phyloP scores from a whole-genome alignment of 2,888 invertebrate genomes.

The Stenodema calcarata region DNA sequence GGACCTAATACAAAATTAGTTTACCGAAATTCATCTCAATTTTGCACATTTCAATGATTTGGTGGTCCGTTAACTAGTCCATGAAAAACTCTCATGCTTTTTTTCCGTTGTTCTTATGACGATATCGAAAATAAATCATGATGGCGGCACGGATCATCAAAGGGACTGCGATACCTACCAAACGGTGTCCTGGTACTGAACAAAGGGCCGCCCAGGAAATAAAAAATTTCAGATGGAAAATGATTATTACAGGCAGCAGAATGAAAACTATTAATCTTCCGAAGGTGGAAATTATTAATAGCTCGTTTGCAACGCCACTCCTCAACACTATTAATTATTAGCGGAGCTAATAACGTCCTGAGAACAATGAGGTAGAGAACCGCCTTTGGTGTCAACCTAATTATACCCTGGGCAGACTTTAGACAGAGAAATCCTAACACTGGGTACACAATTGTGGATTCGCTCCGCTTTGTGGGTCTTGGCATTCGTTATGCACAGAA shows the following conservation, averaged over 20 bases:
- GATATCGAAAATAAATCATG: too few relatives aligned
- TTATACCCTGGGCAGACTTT: not conserved
- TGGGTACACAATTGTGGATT: not conserved
- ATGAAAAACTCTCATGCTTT: too few relatives aligned
- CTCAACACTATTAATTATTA: not conserved
- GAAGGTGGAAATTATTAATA: not conserved
- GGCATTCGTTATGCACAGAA: too few relatives aligned
- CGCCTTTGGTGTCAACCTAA: not conserved
- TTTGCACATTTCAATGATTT: too few relatives aligned
- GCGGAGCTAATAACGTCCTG: not conserved
- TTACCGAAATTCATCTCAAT: too few relatives aligned
- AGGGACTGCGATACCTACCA: not conserved
- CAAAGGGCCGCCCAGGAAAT: not conserved
- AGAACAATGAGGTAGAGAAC: not conserved
- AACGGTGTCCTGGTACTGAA: not conserved
- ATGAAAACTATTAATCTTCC: not conserved
- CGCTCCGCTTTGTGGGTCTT: too few relatives aligned
- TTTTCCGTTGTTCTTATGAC: too few relatives aligned
- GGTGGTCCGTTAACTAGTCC: too few relatives aligned
- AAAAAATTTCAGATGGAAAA: not conserved
- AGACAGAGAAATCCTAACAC: not conserved
- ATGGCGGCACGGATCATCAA: not conserved
- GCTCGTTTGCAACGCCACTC: not conserved
- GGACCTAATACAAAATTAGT: too few relatives aligned
- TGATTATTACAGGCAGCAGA: not conserved